Evolutionary conservation across 2,888 invertebrate species (phyloP), one percentile per base, ranked within the genome.

Genomic region (Apoderus coryli): DNA sequence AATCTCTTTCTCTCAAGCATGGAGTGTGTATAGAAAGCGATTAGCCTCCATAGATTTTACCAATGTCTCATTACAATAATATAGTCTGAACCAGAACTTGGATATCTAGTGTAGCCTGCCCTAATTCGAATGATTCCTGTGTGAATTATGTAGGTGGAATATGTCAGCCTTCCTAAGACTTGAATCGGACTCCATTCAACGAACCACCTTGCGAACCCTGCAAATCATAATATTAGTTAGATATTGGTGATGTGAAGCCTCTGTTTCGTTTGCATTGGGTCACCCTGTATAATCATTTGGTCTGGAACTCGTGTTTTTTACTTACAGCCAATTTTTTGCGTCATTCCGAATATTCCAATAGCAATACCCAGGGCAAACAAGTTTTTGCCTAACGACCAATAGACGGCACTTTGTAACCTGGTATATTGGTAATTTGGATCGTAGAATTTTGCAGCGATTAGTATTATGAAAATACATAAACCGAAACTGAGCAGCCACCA

Each of bases 331-430:
- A 48, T 39, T 38, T 43, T 47, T 22, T 36, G 29, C 3, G 41
- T 36, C 16, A 45, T 37, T 30, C 48, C 48, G 27, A 43, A 45
- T 31, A 47, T 44, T 3, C 44, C 45, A 1, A 47, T 39, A 2
- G 49, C 50, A 15, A 56, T 48, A 12, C 54, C 45, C 2, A 60
- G 12, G 4, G 52, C 49, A 49, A 58, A 62, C 3, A 57, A 14
- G 40, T 56, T 58, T 37, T 55, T 56, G 29, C 54, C 54, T 2
- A 57, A 26, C 1, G 55, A 54, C 29, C 57, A 57, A 40, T 60
- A 64, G 2, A 61, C 15, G 1, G 57, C 58, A n/a, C 58, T 44
- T 48, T 50, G 53, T 19, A 59, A 32, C 1, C 54, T 52, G 0
- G 58, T 53, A 23, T 46, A 50, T 10, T 38, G 35, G 32, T 50